These are phyloP conservation scores for Zoroaster sp. DNA, from an alignment of 53 echinoderm and acorn worm genomes.

Conservation along the genomic window DNA sequence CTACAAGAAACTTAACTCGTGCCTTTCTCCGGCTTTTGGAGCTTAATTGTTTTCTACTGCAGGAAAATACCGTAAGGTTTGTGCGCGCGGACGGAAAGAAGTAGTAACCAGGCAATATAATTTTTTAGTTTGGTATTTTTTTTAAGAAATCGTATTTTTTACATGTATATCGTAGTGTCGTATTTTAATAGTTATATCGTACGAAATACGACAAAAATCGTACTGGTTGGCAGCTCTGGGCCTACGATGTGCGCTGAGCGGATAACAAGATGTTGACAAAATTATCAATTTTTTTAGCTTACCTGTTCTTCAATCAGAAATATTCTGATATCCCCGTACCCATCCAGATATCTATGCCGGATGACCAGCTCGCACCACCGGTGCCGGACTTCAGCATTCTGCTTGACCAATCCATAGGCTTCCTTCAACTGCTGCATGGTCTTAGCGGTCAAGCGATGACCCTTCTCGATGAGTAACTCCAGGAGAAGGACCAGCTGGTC, in stretches of 20 bases:
- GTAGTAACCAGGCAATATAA: too few relatives aligned
- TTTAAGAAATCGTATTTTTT: too few relatives aligned
- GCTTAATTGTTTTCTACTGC: too few relatives aligned
- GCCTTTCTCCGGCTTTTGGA: too few relatives aligned
- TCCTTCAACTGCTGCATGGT: conserved; percentile 63
- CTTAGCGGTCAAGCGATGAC: conserved; percentile 48
- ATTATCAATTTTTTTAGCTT: neutral
- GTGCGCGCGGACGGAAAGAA: too few relatives aligned
- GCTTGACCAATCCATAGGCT: conserved; percentile 52
- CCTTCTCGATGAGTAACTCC: conserved; percentile 59
- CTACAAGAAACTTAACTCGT: too few relatives aligned
- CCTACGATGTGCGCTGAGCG: neutral
- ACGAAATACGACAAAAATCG: too few relatives aligned
- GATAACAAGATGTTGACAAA: neutral
- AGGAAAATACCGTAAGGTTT: too few relatives aligned
- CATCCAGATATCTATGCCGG: conserved; percentile 64
- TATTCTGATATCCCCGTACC: conserved; percentile 74
- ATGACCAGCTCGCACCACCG: conserved; percentile 94
- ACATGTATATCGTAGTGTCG: too few relatives aligned
- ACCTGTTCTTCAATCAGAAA: conserved; percentile 93
- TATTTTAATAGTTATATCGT: too few relatives aligned
- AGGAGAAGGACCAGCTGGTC: conserved; percentile 77
- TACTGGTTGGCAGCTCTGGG: too few relatives aligned
- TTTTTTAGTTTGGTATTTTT: too few relatives aligned
- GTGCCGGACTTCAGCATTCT: conserved; percentile 82